These are phyloP conservation scores for Sitophilus oryzae DNA, from an alignment of 1,140 invertebrate species.

Conservation along the genomic window DNA sequence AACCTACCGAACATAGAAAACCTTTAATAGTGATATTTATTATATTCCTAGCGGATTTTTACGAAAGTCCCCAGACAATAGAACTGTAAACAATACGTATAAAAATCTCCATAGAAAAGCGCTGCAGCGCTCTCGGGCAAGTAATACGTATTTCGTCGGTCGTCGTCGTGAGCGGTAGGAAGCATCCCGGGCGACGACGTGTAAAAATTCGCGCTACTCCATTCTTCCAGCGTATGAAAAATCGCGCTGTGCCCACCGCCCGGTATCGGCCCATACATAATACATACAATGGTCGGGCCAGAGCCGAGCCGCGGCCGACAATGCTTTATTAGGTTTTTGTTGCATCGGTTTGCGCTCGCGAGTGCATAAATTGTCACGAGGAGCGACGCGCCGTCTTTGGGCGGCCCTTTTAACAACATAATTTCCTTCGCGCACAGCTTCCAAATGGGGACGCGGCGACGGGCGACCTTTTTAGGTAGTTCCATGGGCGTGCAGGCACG, in stretches of 20 bases:
- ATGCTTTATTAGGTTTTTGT: slow-evolving; percentile 26
- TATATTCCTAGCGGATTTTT: not conserved
- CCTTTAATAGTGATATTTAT: not conserved
- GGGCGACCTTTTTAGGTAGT: too few species aligned
- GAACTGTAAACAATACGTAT: slow-evolving; percentile 12
- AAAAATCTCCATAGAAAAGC: not conserved
- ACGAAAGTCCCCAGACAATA: slow-evolving; percentile 8
- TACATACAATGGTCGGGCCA: slow-evolving; percentile 25
- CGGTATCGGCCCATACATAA: slow-evolving; percentile 20
- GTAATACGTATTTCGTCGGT: slow-evolving; percentile 24
- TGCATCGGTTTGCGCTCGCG: slow-evolving; percentile 17
- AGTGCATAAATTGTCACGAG: slow-evolving; percentile 21
- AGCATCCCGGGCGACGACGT: slow-evolving; percentile 24
- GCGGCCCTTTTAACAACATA: not conserved
- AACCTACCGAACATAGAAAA: too few species aligned
- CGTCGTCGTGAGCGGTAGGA: slow-evolving; percentile 22
- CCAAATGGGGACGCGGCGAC: too few species aligned
- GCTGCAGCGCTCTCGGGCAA: slow-evolving; percentile 8
- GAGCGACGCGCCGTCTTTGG: not conserved
- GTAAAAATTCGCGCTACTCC: slow-evolving; percentile 25
- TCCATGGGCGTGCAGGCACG: too few species aligned
- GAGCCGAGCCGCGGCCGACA: too few species aligned
- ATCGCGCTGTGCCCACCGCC: slow-evolving; percentile 21
- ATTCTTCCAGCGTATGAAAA: slow-evolving; percentile 25
- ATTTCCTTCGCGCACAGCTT: not conserved